These are phyloP conservation scores for Anastatus disparis DNA, from an alignment of 1,140 invertebrate species.

Conservation along the genomic window DNA sequence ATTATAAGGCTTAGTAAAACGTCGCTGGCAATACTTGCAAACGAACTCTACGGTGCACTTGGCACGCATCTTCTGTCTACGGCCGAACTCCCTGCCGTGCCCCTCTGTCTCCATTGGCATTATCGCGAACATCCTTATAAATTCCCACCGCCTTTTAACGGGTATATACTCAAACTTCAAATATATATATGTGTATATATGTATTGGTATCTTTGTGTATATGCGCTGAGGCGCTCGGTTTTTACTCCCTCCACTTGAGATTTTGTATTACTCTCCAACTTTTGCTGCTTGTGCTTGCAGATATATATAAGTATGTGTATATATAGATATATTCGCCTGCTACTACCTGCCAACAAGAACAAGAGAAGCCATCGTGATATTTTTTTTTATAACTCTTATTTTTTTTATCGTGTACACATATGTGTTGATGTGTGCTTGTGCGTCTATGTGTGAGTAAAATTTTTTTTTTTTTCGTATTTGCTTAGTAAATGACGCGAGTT, in stretches of 20 bases:
- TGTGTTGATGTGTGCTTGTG: too few species aligned
- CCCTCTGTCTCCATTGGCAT: constrained; percentile 88
- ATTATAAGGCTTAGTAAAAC: constrained; percentile 99
- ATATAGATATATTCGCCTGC: too few species aligned
- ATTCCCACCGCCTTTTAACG: constrained; percentile 67
- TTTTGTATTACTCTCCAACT: neutral
- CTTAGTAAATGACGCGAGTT: too few species aligned
- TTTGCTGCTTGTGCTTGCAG: constrained; percentile 27
- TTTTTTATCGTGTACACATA: too few species aligned
- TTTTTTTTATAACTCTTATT: too few species aligned
- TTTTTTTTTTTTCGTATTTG: too few species aligned
- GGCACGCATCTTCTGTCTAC: constrained; percentile 89
- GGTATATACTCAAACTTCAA: too few species aligned
- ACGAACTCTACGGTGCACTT: constrained; percentile 93
- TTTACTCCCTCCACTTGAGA: constrained; percentile 34
- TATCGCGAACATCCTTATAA: constrained; percentile 77
- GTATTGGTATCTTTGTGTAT: neutral
- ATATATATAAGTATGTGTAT: constrained; percentile 12
- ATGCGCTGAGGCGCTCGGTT: neutral
- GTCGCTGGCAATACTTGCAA: constrained; percentile 98
- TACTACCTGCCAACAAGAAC: constrained; percentile 18
- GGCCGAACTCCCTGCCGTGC: constrained; percentile 85
- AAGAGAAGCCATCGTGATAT: too few species aligned
- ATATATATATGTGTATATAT: neutral
- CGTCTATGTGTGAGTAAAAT: too few species aligned